Percentiles rank a stretch among this genome's conserved stretches.
phyloP scores from a whole-genome alignment of 2,113 vertebrate genomes.

The Ceratotherium simum region DNA sequence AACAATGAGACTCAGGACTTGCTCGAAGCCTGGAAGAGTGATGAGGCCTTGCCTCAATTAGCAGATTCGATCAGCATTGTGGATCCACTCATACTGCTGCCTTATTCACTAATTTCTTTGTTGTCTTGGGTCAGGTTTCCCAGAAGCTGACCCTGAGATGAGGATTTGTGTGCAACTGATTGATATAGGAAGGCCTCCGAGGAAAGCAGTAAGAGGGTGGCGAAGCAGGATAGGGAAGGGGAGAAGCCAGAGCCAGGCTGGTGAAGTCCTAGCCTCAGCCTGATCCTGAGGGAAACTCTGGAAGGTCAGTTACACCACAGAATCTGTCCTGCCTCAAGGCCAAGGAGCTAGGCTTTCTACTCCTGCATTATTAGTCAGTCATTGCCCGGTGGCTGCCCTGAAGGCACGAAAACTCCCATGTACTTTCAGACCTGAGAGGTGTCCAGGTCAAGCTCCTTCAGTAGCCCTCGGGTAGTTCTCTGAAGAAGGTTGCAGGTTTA shows the following conservation, averaged over 20 bases:
- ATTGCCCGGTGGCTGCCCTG: background rate
- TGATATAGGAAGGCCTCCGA: background rate
- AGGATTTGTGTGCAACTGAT: background rate
- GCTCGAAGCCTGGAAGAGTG: background rate
- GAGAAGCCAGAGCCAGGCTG: background rate
- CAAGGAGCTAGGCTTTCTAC: background rate
- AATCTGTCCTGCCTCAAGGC: background rate
- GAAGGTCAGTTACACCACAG: background rate
- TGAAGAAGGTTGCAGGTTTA: background rate
- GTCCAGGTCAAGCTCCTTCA: background rate
- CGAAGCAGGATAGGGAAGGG: background rate
- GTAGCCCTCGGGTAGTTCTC: background rate
- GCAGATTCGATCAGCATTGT: background rate
- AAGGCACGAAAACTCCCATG: background rate
- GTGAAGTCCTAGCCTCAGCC: background rate
- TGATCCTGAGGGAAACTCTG: background rate
- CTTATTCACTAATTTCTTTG: background rate
- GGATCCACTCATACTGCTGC: background rate
- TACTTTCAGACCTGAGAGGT: background rate
- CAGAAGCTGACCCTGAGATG: background rate
- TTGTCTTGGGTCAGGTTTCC: background rate
- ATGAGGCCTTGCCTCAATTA: background rate
- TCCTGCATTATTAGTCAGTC: background rate
- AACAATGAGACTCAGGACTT: background rate
- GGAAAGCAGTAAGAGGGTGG: background rate